Evolutionary conservation across 2,888 invertebrate species (phyloP), one percentile per base, ranked within the genome.

Genomic region (Autographa gamma): DNA sequence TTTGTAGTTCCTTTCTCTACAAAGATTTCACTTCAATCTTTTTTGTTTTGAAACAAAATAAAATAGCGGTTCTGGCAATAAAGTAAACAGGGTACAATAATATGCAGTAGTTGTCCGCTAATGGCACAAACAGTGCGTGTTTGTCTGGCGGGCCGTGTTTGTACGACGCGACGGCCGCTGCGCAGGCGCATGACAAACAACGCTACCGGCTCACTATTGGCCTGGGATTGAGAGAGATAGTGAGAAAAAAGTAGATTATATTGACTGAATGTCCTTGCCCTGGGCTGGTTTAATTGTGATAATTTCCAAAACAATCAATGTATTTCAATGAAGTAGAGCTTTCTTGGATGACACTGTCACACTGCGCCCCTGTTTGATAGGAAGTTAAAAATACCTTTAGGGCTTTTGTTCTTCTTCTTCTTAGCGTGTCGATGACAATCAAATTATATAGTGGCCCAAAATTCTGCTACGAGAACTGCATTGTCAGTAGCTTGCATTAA

Each of bases 111-210:
- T 78, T 76, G 84, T 82, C 80, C 79, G 81, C 83, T 82, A 81
- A 82, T 80, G 67, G 71, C 67, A 68, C 77, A 77, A 77, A 77
- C 66, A 77, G 63, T 54, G 68, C 54, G 60, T 79, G 67, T 81
- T 76, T 74, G 74, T 64, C 59, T 60, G 54, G 61, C 25, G 34
- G 48, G 83, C 78, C 82, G 83, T 86, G 81, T 82, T 77, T 76
- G 78, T 74, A 52, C 59, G 73, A 56, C 79, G 58, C 60, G 70
- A 62, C 78, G 78, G 81, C n/a, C n/a, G n/a, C n/a, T n/a, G n/a
- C 82, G 85, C 83, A 66, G 80, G 78, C 80, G 88, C 82, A 79
- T n/a, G 66, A 38, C 73, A 80, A 75, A 76, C 78, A 82, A 60
- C 60, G 79, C 81, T 84, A 81, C 85, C 71, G 80, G 60, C 5